phyloP scores from a whole-genome alignment of 2,797 vertebrate genomes.

The Hapalemur alaotrensis region DNA sequence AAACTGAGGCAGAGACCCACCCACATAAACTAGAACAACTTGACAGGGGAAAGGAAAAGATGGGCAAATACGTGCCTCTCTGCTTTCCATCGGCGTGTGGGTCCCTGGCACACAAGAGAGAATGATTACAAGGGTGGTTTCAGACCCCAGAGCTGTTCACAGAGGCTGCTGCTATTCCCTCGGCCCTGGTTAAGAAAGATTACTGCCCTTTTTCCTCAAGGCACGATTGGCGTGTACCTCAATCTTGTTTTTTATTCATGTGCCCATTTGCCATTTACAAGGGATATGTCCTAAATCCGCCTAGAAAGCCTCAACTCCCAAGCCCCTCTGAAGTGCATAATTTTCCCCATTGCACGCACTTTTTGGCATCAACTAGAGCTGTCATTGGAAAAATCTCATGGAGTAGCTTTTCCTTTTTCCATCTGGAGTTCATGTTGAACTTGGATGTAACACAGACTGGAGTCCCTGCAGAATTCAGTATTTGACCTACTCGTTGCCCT shows the following conservation, averaged over 20 bases:
- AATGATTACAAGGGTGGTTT: not conserved
- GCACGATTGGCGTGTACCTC: not conserved
- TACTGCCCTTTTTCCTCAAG: not conserved
- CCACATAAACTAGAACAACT: not conserved
- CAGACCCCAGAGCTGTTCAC: not conserved
- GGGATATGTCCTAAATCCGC: not conserved
- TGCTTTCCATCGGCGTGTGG: no score
- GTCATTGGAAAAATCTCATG: not conserved
- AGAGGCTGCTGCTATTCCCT: rapidly evolving
- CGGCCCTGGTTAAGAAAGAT: not conserved
- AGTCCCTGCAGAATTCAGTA: not conserved
- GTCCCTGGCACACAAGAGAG: not conserved
- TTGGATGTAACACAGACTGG: no score
- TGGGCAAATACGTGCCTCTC: rapidly evolving
- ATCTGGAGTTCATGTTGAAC: not conserved
- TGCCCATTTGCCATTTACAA: not conserved
- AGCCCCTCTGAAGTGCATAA: not conserved
- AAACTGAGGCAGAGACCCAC: not conserved
- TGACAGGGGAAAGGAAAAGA: not conserved
- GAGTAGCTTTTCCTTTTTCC: not conserved
- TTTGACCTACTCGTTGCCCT: no score
- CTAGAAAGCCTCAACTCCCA: not conserved
- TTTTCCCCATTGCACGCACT: not conserved
- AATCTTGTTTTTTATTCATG: not conserved
- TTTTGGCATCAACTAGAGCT: not conserved